phyloP scores from a whole-genome alignment of 2,113 vertebrate genomes.

The Mormyrus lacerda region DNA sequence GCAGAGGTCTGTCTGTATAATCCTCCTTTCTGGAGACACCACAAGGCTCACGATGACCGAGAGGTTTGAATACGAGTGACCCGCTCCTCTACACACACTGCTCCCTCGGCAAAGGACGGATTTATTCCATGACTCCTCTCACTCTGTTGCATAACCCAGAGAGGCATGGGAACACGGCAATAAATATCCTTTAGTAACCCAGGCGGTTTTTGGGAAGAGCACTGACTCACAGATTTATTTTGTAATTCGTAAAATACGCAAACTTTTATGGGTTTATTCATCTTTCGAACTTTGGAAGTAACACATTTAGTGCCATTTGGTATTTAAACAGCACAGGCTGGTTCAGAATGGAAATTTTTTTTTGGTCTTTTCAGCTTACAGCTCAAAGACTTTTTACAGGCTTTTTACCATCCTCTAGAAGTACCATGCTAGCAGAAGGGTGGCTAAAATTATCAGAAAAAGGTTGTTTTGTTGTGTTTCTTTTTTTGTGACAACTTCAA shows the following conservation, averaged over 20 bases:
- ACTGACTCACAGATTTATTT: conserved; percentile 33
- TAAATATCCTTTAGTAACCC: conserved; percentile 16
- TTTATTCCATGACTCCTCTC: conserved; percentile 11
- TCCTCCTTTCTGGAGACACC: neutral
- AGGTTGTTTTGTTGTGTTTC: too few species aligned
- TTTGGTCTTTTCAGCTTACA: neutral
- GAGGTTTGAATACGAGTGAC: neutral
- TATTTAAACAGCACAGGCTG: neutral
- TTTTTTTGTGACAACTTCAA: neutral
- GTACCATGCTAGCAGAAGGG: neutral
- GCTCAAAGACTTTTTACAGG: neutral
- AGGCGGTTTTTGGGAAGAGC: conserved; percentile 26
- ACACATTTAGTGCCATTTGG: neutral
- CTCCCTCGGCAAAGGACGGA: conserved; percentile 16
- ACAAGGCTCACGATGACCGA: neutral
- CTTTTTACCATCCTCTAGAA: neutral
- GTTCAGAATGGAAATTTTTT: neutral
- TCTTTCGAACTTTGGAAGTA: neutral
- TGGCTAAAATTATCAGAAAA: neutral
- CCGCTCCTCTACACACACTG: neutral
- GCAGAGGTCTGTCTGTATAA: neutral
- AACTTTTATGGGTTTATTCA: conserved; percentile 20
- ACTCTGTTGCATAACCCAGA: neutral
- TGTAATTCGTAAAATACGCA: conserved; percentile 25
- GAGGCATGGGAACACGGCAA: neutral